A percentile compares a stretch with the other conserved stretches of the same genome.
These are phyloP conservation scores for Typhlichthys eigenmanni DNA, from an alignment of 2,797 vertebrate genomes.

Conservation along the genomic window DNA sequence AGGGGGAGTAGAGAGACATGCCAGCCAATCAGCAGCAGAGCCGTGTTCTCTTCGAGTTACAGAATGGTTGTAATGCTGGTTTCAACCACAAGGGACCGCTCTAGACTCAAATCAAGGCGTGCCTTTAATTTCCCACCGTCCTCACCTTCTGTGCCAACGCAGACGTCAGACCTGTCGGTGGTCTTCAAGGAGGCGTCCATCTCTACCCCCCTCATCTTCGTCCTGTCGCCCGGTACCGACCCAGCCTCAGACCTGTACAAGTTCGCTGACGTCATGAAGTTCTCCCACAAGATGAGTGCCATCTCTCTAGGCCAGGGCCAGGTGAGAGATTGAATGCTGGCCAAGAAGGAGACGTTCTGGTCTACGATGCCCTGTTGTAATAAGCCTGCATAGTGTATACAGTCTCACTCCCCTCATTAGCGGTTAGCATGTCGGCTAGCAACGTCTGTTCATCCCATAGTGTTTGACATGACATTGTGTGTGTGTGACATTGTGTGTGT, in stretches of 20 bases:
- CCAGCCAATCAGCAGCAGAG: too few relatives aligned
- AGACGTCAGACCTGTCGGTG: conserved; percentile 84
- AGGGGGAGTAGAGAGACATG: too few relatives aligned
- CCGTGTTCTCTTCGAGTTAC: too few relatives aligned
- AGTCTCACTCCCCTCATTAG: too few relatives aligned
- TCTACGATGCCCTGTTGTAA: neutral
- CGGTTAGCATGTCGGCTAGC: neutral
- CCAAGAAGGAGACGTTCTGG: conserved; percentile 7
- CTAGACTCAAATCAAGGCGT: too few relatives aligned
- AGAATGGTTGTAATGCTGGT: neutral
- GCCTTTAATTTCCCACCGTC: neutral
- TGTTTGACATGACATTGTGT: conserved; percentile 3
- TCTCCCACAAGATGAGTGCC: conserved; percentile 87
- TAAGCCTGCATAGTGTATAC: neutral
- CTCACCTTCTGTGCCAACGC: conserved; percentile 17
- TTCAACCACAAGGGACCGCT: neutral
- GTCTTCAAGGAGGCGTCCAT: conserved; percentile 85
- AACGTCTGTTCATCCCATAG: conserved; percentile 8
- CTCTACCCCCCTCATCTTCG: conserved; percentile 84
- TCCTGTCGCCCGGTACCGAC: conserved; percentile 89
- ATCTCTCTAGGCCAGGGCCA: conserved; percentile 93
- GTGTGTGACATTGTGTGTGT: conserved; percentile 13
- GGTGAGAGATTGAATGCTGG: conserved; percentile 69
- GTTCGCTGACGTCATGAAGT: conserved; percentile 90
- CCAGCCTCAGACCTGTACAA: conserved; percentile 90